Evolutionary conservation across 1,140 invertebrate species (phyloP).

Genomic region (Hylaeus anthracinus): DNA sequence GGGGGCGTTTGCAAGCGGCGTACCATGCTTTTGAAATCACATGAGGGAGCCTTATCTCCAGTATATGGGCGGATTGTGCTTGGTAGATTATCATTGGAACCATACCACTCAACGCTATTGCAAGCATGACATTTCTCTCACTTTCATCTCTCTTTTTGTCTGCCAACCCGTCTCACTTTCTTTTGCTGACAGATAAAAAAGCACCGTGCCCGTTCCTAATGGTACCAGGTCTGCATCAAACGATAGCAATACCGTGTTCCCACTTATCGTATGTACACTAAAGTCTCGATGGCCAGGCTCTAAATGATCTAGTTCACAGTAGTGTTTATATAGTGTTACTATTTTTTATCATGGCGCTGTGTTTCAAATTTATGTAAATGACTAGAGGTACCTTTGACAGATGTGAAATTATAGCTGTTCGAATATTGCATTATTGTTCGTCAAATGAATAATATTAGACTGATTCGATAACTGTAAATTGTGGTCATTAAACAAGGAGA

Average conservation of each 20-base stretch:
- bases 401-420: too few species aligned
- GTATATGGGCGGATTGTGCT: slow-evolving; percentile 70
- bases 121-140: slow-evolving; percentile 15
- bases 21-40: slow-evolving; percentile 53
- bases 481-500: too few species aligned
- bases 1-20: slow-evolving; percentile 53
- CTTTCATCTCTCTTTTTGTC: neutral
- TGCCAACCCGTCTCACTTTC: neutral
- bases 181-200: neutral
- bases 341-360: too few species aligned
- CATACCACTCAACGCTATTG: slow-evolving; percentile 48
- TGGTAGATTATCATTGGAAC: slow-evolving; percentile 63
- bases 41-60: slow-evolving; percentile 68
- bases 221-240: slow-evolving; percentile 9
- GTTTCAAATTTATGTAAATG: too few species aligned
- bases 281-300: neutral
- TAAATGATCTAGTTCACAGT: too few species aligned
- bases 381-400: too few species aligned
- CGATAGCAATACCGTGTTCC: neutral
- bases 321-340: too few species aligned
- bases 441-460: too few species aligned
- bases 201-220: neutral
- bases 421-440: too few species aligned
- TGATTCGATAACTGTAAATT: too few species aligned
- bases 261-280: neutral